phyloP scores from a whole-genome alignment of 2,888 invertebrate species.

The Zaprionus lineosus region DNA sequence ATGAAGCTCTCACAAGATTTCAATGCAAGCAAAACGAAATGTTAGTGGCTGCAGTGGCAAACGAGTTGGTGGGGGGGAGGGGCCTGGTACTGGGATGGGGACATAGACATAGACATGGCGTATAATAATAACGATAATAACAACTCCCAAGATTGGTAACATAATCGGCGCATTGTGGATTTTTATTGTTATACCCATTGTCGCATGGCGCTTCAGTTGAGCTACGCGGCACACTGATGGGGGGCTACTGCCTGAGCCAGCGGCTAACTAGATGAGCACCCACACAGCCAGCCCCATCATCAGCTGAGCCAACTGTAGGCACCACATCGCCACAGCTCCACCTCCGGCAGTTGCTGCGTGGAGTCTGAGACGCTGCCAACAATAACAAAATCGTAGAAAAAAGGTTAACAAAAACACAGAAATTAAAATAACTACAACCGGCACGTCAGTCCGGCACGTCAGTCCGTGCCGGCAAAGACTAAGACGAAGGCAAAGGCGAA shows the following conservation, averaged over 20 bases:
- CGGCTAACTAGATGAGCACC: slow-evolving; percentile 25
- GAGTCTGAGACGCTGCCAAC: slow-evolving; percentile 27
- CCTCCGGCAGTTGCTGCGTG: slow-evolving; percentile 24
- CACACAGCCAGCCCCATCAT: slow-evolving; percentile 11
- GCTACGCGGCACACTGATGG: no score
- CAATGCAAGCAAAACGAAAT: slow-evolving; percentile 24
- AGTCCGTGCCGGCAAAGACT: slow-evolving; percentile 31
- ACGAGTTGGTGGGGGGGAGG: not conserved
- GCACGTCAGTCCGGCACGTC: slow-evolving; percentile 43
- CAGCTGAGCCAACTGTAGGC: slow-evolving; percentile 14
- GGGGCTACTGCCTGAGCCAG: no score
- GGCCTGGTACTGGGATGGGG: no score
- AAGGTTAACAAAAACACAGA: slow-evolving; percentile 21
- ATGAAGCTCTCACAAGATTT: slow-evolving; percentile 35
- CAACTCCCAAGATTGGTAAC: slow-evolving; percentile 69
- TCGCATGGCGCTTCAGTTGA: slow-evolving; percentile 55
- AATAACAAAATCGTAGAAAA: slow-evolving; percentile 34
- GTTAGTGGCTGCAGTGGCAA: slow-evolving; percentile 10
- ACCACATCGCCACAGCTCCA: slow-evolving; percentile 3
- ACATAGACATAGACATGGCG: not conserved
- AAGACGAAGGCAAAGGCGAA: slow-evolving; percentile 26
- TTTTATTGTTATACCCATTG: slow-evolving; percentile 42
- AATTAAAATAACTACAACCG: slow-evolving; percentile 50
- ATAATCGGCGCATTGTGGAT: slow-evolving; percentile 73
- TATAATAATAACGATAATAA: slow-evolving; percentile 45